phyloP scores from a whole-genome alignment of 2,797 vertebrate species.

The Pseudochirops corinnae region DNA sequence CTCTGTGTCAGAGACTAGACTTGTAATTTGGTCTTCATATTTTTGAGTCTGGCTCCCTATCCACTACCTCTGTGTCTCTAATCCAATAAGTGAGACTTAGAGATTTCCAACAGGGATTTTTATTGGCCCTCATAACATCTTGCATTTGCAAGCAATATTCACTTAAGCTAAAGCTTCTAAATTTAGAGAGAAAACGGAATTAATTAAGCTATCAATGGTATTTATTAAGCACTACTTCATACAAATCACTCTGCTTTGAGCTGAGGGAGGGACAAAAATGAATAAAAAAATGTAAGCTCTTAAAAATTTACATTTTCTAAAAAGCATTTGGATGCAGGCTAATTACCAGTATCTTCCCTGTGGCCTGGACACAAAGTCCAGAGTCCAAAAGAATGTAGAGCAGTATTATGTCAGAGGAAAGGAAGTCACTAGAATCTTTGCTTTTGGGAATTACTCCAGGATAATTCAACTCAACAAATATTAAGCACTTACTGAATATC shows the following conservation, averaged over 20 bases:
- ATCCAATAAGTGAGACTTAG: background rate
- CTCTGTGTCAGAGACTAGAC: background rate
- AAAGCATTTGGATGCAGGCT: background rate
- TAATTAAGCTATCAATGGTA: background rate
- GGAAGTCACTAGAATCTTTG: background rate
- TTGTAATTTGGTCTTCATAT: background rate
- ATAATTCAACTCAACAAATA: background rate
- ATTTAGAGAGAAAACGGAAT: background rate
- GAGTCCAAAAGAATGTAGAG: background rate
- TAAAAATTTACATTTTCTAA: background rate
- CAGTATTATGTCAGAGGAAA: background rate
- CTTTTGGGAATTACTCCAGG: background rate
- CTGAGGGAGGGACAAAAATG: background rate
- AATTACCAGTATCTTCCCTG: background rate
- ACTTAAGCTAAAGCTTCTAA: background rate
- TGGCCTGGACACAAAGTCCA: background rate
- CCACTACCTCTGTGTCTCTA: background rate
- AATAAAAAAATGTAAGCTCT: background rate
- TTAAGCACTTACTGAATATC: background rate
- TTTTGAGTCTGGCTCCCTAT: background rate
- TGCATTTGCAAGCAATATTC: background rate
- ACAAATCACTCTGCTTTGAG: background rate
- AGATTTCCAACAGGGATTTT: background rate
- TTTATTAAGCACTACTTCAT: background rate
- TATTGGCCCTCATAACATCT: background rate